Evolutionary conservation across 2,888 invertebrate genomes (phyloP).

Genomic region (Dascillus cervinus): DNA sequence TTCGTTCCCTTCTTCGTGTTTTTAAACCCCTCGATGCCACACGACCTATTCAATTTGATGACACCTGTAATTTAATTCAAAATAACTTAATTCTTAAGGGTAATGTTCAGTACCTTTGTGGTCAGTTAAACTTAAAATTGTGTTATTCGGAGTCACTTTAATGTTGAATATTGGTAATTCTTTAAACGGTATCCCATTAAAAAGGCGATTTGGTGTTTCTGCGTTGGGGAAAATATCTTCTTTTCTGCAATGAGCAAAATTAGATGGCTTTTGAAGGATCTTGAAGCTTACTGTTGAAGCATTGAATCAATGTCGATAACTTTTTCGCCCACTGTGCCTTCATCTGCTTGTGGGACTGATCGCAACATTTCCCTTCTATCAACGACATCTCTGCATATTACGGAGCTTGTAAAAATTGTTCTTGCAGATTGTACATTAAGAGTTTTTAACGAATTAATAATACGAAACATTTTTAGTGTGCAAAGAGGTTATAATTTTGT

Average conservation of each 20-base stretch:
- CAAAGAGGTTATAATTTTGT: too few relatives aligned
- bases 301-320: conserved; percentile 61
- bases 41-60: conserved; percentile 58
- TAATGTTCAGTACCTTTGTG: conserved; percentile 47
- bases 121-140: conserved; percentile 71
- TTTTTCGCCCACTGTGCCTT: conserved; percentile 72
- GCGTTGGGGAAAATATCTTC: conserved; percentile 65
- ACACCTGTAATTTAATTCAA: conserved; percentile 46
- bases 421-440: too few relatives aligned
- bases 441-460: too few relatives aligned
- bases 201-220: conserved; percentile 61
- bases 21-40: conserved; percentile 91
- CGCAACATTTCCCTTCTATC: conserved; percentile 49
- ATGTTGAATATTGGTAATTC: conserved; percentile 80
- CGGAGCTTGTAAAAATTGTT: conserved; percentile 10
- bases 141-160: conserved; percentile 79
- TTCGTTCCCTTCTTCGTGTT: conserved; percentile 93
- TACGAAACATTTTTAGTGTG: too few relatives aligned
- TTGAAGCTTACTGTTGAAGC: conserved; percentile 49
- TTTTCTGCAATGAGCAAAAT: conserved; percentile 47
- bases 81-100: too few relatives aligned
- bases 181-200: conserved; percentile 69
- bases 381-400: conserved; percentile 38
- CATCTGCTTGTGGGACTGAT: conserved; percentile 52
- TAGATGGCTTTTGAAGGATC: conserved; percentile 1